Evolutionary conservation across 2,797 vertebrate species (phyloP).

Genomic region (Gymnopithys bicolor): DNA sequence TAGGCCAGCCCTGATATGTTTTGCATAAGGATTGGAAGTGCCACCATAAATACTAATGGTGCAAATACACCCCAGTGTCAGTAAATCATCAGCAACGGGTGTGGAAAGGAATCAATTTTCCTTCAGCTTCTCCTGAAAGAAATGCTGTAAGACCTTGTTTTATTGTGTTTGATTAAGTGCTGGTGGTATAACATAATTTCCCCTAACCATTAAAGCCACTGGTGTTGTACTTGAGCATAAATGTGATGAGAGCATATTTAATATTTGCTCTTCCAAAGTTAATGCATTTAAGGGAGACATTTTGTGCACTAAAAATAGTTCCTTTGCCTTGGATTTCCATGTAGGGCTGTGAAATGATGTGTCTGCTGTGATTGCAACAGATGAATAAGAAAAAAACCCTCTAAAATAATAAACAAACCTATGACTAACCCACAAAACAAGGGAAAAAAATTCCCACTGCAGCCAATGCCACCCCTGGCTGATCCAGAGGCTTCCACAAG

Average conservation of each 20-base stretch:
- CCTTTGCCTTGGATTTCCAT: constrained; percentile 49
- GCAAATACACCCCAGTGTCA: neutral
- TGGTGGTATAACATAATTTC: constrained; percentile 6
- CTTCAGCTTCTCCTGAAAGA: constrained; percentile 8
- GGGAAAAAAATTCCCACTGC: neutral
- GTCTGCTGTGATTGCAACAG: constrained; percentile 41
- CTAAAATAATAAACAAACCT: constrained; percentile 47
- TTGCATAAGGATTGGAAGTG: neutral
- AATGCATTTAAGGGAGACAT: constrained; percentile 40
- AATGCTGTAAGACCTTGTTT: neutral
- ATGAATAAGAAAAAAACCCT: neutral
- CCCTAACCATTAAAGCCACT: neutral
- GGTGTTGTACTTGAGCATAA: constrained; percentile 1
- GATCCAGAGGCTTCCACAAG: neutral
- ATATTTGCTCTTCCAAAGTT: constrained; percentile 46
- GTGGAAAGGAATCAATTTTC: constrained; percentile 25
- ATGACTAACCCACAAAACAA: constrained; percentile 22
- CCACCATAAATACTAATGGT: constrained; percentile 12
- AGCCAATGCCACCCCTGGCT: neutral
- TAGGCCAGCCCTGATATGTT: neutral
- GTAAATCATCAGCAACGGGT: neutral
- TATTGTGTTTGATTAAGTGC: constrained; percentile 38
- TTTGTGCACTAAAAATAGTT: constrained; percentile 56
- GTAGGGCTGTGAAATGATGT: constrained; percentile 55
- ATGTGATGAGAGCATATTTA: constrained; percentile 24